Evolutionary conservation across 2,113 vertebrate genomes (phyloP), one percentile per base, ranked within the genome.

Genomic region (Pelecanus crispus): DNA sequence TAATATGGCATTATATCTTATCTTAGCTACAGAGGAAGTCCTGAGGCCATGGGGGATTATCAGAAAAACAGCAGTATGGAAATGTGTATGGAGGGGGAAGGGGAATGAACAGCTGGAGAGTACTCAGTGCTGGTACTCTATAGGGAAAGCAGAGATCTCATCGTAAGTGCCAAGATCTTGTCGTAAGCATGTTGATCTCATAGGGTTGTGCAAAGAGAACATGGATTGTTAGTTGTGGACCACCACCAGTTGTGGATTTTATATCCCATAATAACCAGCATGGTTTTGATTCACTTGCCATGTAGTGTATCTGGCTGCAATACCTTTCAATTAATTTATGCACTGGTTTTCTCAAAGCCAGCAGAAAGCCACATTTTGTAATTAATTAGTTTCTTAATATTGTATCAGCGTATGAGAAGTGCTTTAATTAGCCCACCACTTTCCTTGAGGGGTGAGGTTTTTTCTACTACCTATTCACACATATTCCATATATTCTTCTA

Each of bases 1-100:
- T 91, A 83, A 91, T 59, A 52, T 44, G 63, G 59, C 26, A 91
- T 97, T 91, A 22, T 79, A 74, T 71, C 78, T 95, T 89, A 71
- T 95, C 96, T 95, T 94, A 94, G 71, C 67, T 79, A 26, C 81
- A 90, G 63, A 86, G 45, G 34, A 95, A 94, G 70, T 79, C 90
- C 89, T 0, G 1, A 68, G 80, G 66, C 87, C 21, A 3, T 13
- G 29, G 36, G 42, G 45, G 80, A 72, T 96, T 92, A 80, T 61
- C 88, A 87, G 79, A 86, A 92, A 92, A 92, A 81, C 74, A 83
- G 74, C 59, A 56, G 47, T 44, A 68, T 79, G 61, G 75, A 79
- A 78, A 86, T 62, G 28, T 53, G 66, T 34, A 21, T 56, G 70
- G 50, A 77, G 32, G 42, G 42, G 55, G 84, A 77, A 88, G 55